Evolutionary conservation across 1,140 invertebrate species (phyloP), one percentile per base, ranked within the genome.

Genomic region (Bombus pyrosoma): DNA sequence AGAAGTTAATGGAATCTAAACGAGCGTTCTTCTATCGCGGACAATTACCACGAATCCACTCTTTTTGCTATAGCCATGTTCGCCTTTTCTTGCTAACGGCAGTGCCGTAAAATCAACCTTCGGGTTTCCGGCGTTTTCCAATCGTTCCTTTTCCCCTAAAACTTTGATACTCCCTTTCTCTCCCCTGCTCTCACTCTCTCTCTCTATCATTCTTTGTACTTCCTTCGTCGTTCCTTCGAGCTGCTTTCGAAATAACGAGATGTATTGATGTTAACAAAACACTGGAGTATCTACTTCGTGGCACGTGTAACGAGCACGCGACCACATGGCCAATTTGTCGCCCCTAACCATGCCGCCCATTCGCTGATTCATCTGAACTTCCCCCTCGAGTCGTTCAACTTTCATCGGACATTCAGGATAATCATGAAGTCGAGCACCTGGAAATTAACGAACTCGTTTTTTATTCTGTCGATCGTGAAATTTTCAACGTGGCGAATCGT

Each of bases 211-310:
- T 22, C 8, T 12, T 22, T 32, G 25, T 9, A 6, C 25, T 34
- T 64, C 12, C 59, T 59, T 57, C 62, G 10, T 6, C 15, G 8
- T 53, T 37, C 25, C 25, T 62, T 53, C 78, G 62, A 22, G 59
- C 47, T 53, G 47, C 18, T 53, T 62, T 62, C 43, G 47, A 59
- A 83, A 66, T 89, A 89, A 89, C 83, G 79, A 89, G 84, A 86
- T 80, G 80, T 75, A 89, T 68, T 69, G 62, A 32, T 34, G 43
- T 8, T 5, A 41, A 13, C 43, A 15, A 13, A 76, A 64, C 77
- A 66, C 34, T 41, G 2, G 47, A 53, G 47, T 53, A 53, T n/a
- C 37, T 39, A 74, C 71, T 75, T 8, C 43, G 81, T 41, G n/a
- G 13, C 73, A 59, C 68, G 75, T 75, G 47, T 81, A 85, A 89